phyloP scores from a whole-genome alignment of 2,888 invertebrate species.

The Tuberolachnus salignus region DNA sequence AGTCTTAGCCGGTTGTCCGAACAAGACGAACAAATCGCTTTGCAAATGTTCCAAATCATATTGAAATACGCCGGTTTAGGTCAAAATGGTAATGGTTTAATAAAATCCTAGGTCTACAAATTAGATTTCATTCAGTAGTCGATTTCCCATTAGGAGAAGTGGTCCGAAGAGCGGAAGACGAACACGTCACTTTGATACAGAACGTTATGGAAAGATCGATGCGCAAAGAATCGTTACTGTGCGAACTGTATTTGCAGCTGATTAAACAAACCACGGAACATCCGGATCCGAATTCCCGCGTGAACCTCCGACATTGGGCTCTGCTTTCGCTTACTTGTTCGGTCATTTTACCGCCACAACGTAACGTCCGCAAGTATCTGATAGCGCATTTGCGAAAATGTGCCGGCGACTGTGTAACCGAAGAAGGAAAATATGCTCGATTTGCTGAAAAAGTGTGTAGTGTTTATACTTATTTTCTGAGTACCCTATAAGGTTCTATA shows the following conservation, averaged over 20 bases:
- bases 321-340: slow-evolving; percentile 80
- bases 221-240: slow-evolving; percentile 84
- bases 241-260: slow-evolving; percentile 88
- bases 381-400: slow-evolving; percentile 88
- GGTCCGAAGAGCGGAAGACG: slow-evolving; percentile 72
- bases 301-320: slow-evolving; percentile 91
- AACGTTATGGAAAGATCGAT: slow-evolving; percentile 88
- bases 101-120: neutral
- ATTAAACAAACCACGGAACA: slow-evolving; percentile 91
- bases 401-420: slow-evolving; percentile 84
- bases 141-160: slow-evolving; percentile 51
- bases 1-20: slow-evolving; percentile 84
- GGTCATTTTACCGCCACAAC: slow-evolving; percentile 84
- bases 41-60: slow-evolving; percentile 87
- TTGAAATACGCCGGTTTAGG: slow-evolving; percentile 87
- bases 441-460: slow-evolving; percentile 80
- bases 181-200: slow-evolving; percentile 87
- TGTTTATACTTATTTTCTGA: neutral
- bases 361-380: slow-evolving; percentile 82
- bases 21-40: slow-evolving; percentile 82
- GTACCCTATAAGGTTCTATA: neutral
- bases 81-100: slow-evolving; percentile 67
- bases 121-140: slow-evolving; percentile 19
- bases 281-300: slow-evolving; percentile 85
- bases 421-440: slow-evolving; percentile 92